Conservation (phyloP, 2,888 invertebrate genomes). For the Cecidostiba fungosa region DNA sequence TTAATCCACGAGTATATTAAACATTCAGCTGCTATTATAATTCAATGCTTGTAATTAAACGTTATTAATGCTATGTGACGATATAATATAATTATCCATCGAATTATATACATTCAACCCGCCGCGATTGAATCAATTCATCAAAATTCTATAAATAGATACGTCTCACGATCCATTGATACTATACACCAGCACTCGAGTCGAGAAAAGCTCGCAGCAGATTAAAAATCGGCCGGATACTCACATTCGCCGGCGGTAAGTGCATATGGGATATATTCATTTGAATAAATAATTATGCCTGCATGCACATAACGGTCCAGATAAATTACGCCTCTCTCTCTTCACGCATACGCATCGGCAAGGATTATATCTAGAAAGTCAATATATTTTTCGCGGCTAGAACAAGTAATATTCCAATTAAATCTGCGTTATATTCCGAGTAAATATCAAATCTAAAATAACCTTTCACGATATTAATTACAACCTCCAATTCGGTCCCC, state of each 20-base stretch:
- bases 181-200: neutral
- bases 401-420: constrained; percentile 11
- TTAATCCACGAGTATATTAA: neutral
- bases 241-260: neutral
- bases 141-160: neutral
- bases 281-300: neutral
- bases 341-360: neutral
- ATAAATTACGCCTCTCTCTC: neutral
- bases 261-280: neutral
- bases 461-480: constrained; percentile 9
- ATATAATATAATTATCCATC: neutral
- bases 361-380: neutral
- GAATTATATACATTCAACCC: neutral
- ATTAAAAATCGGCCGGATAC: neutral
- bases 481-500: neutral
- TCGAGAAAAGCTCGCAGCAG: neutral
- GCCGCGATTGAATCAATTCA: neutral
- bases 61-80: neutral
- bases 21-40: neutral
- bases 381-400: neutral
- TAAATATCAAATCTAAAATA: too few species aligned
- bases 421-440: too few species aligned
- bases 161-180: neutral
- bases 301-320: neutral
- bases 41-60: neutral